These are phyloP conservation scores for Hypocryptadius cinnamomeus DNA, from an alignment of 2,113 vertebrate species.

Conservation along the genomic window DNA sequence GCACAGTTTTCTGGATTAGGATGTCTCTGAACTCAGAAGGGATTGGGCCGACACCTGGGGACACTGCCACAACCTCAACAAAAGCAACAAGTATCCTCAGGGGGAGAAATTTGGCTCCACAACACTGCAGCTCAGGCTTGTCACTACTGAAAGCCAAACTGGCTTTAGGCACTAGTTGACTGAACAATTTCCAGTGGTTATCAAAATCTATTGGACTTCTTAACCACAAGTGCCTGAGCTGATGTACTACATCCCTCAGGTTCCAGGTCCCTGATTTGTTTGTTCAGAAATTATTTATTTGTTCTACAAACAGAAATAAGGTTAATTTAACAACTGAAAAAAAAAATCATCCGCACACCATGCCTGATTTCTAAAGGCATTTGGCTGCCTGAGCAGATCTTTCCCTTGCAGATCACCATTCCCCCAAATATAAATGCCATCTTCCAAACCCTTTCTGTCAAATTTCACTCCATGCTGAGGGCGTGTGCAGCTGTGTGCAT, in stretches of 20 bases:
- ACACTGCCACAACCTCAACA: background rate
- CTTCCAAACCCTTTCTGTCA: background rate
- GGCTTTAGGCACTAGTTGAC: constrained; percentile 32
- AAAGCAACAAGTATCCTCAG: background rate
- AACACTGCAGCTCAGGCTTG: background rate
- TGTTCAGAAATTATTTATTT: constrained; percentile 7
- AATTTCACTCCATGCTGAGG: background rate
- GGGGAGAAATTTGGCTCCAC: background rate
- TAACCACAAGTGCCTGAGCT: constrained; percentile 27
- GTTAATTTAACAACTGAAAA: background rate
- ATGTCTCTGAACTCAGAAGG: background rate
- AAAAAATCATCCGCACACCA: fast-evolving
- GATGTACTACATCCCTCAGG: background rate
- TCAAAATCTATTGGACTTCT: constrained; percentile 37
- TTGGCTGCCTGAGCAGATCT: background rate
- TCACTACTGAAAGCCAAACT: background rate
- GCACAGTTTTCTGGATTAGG: background rate
- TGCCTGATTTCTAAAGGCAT: background rate
- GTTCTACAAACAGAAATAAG: background rate
- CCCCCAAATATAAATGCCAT: background rate
- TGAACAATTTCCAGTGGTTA: constrained; percentile 49
- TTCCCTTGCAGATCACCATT: background rate
- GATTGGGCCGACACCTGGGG: background rate
- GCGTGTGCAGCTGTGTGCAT: background rate
- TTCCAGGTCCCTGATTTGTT: background rate